Conservation (phyloP, 2,888 invertebrate genomes). For the Willowsia nigromaculata region DNA sequence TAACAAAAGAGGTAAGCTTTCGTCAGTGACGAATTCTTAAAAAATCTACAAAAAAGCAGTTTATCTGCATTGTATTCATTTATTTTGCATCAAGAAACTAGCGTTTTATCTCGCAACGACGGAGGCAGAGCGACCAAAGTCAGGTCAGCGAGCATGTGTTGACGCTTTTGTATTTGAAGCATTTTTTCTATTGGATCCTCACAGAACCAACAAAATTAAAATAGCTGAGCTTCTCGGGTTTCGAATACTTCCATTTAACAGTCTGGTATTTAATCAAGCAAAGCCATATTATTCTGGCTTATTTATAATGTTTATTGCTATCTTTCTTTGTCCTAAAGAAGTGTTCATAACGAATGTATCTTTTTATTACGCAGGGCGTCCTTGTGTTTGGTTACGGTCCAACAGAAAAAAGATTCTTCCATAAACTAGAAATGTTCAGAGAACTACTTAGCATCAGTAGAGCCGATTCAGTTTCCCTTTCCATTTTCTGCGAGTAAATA, state of each 20-base stretch:
- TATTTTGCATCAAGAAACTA: too few species aligned
- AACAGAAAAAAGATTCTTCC: too few species aligned
- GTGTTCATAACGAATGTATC: too few species aligned
- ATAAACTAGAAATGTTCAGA: neutral
- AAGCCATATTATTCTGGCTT: too few species aligned
- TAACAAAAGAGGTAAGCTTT: slow-evolving; percentile 19
- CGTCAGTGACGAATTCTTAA: neutral
- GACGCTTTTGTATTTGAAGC: neutral
- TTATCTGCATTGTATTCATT: too few species aligned
- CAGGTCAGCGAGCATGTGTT: neutral
- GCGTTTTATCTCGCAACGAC: too few species aligned
- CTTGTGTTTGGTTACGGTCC: too few species aligned
- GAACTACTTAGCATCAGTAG: neutral
- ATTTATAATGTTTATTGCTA: too few species aligned
- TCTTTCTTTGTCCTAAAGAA: too few species aligned
- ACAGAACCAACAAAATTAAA: neutral
- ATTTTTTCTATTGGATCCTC: slow-evolving; percentile 40
- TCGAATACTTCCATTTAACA: neutral
- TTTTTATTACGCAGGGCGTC: too few species aligned
- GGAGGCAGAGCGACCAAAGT: neutral
- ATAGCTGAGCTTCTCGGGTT: slow-evolving; percentile 1
- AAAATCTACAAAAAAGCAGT: neutral
- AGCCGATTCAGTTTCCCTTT: neutral
- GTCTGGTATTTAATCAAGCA: too few species aligned
- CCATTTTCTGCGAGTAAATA: slow-evolving; percentile 17